Percentiles rank a stretch among this genome's conserved stretches.
Evolutionary conservation across 2,888 invertebrate genomes (phyloP).

Genomic region (Carabus problematicus): DNA sequence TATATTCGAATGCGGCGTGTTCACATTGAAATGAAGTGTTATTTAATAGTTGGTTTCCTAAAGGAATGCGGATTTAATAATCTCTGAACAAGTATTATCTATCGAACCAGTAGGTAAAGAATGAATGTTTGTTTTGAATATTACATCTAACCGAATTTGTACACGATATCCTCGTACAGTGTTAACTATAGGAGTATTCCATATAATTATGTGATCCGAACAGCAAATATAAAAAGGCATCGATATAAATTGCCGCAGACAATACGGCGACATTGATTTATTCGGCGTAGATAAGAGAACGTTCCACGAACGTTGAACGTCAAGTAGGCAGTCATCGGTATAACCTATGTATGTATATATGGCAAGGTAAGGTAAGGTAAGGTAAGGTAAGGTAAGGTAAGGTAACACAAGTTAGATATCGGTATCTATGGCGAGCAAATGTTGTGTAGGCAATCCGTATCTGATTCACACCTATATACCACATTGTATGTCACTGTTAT

Average conservation of each 20-base stretch:
- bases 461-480: conserved; percentile 20
- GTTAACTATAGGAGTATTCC: conserved; percentile 21
- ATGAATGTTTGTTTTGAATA: conserved; percentile 26
- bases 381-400: too few species aligned
- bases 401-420: neutral
- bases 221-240: conserved; percentile 18
- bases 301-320: neutral
- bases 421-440: neutral
- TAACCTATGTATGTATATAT: too few species aligned
- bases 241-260: conserved; percentile 30
- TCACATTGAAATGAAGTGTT: too few species aligned
- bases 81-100: neutral
- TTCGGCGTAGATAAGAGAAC: conserved; percentile 11
- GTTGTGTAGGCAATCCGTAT: conserved; percentile 11
- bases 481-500: conserved; percentile 54
- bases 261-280: conserved; percentile 30
- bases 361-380: too few species aligned
- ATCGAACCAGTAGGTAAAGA: conserved; percentile 23
- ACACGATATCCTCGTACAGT: conserved; percentile 15
- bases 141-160: conserved; percentile 27
- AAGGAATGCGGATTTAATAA: too few species aligned
- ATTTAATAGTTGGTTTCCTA: too few species aligned
- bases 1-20: too few species aligned
- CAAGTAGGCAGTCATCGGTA: neutral
- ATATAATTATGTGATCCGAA: neutral